Evolutionary conservation across 2,888 invertebrate genomes (phyloP).

Genomic region (Oscheius myriophilus): DNA sequence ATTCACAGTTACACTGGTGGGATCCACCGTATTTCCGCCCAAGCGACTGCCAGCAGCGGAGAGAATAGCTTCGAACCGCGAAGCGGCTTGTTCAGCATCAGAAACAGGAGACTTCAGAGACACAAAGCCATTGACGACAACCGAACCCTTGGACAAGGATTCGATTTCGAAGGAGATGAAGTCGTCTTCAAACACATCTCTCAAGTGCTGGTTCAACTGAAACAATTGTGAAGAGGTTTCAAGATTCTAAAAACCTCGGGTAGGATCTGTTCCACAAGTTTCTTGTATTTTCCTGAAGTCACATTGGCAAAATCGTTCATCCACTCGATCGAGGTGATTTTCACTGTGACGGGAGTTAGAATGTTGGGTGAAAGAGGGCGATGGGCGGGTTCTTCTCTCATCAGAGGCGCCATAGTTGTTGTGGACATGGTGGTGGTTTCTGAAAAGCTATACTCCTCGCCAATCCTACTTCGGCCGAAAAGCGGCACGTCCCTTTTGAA

Average conservation of each 20-base stretch:
- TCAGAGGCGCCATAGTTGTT: neutral
- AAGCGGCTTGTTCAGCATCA: conserved; percentile 23
- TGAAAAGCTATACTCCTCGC: too few species aligned
- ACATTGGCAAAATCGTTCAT: conserved; percentile 22
- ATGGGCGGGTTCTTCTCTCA: neutral
- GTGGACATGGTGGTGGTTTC: too few species aligned
- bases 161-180: conserved; percentile 22
- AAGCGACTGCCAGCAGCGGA: conserved; percentile 2
- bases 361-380: too few species aligned
- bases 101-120: neutral
- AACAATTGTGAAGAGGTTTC: neutral
- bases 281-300: conserved; percentile 23
- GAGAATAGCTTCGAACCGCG: conserved; percentile 4
- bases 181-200: conserved; percentile 20
- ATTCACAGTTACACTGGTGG: conserved; percentile 24
- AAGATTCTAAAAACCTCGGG: conserved; percentile 15
- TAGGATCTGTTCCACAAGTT: conserved; percentile 21
- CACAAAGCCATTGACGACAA: conserved; percentile 25
- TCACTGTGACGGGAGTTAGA: conserved; percentile 13
- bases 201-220: conserved; percentile 6
- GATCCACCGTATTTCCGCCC: conserved; percentile 16
- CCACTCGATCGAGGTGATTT: conserved; percentile 25
- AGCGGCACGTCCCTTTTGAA: too few species aligned
- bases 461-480: too few species aligned
- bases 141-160: conserved; percentile 24